phyloP scores from a whole-genome alignment of 2,797 vertebrate genomes.

The Lophius americanus region DNA sequence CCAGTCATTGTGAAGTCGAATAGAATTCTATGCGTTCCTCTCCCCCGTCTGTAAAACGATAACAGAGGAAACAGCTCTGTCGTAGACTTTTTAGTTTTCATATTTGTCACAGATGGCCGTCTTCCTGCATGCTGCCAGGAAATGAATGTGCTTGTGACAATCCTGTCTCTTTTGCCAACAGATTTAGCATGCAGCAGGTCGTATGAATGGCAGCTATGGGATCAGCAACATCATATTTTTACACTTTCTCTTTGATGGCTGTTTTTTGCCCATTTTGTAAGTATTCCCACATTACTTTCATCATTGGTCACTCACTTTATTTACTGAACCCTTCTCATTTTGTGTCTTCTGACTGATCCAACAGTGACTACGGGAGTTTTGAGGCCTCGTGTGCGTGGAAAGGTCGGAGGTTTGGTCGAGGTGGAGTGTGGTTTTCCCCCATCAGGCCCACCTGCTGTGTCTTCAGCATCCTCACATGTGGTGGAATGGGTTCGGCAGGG shows the following conservation, averaged over 20 bases:
- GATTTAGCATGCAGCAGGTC: conserved; percentile 74
- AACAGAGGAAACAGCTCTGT: conserved; percentile 62
- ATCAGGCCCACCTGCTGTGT: conserved; percentile 17
- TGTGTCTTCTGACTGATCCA: conserved; percentile 7
- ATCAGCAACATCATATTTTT: conserved; percentile 55
- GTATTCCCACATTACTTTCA: conserved; percentile 45
- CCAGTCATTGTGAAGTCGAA: conserved; percentile 75
- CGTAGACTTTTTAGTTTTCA: conserved; percentile 55
- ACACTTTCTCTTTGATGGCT: conserved; percentile 54
- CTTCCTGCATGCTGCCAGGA: conserved; percentile 47
- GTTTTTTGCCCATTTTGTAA: conserved; percentile 72
- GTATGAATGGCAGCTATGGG: conserved; percentile 80
- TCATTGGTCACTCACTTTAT: not conserved
- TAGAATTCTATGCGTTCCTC: conserved; percentile 51
- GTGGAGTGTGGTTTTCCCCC: conserved; percentile 82
- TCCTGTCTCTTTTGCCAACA: conserved; percentile 70
- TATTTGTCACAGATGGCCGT: conserved; percentile 71
- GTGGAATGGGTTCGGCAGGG: conserved; percentile 94
- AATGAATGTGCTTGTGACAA: conserved; percentile 69
- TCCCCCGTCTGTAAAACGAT: conserved; percentile 56
- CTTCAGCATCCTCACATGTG: conserved; percentile 82
- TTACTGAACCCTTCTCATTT: conserved; percentile 6
- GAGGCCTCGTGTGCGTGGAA: conserved; percentile 77
- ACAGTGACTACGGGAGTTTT: conserved; percentile 35
- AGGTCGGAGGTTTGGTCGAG: conserved; percentile 81